Percentiles rank a stretch among this genome's conserved stretches.
These are phyloP conservation scores for Pelusios castaneus DNA, from an alignment of 2,113 vertebrate species.

Conservation along the genomic window DNA sequence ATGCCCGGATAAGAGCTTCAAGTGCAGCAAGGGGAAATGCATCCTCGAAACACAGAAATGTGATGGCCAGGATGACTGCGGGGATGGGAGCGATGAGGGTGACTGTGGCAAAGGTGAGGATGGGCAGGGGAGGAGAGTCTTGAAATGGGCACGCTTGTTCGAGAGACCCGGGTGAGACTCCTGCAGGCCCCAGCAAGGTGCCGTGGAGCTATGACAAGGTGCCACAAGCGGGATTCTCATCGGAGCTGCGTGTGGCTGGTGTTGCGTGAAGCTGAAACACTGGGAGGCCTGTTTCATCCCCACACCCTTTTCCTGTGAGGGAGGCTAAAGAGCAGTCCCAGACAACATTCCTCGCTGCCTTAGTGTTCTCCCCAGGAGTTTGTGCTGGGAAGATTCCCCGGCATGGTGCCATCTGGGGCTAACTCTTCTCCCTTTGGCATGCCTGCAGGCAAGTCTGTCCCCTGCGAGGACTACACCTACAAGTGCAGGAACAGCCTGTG, in stretches of 20 bases:
- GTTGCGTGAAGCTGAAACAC: not conserved
- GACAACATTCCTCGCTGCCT: not conserved
- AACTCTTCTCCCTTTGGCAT: not conserved
- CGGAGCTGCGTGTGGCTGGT: not conserved
- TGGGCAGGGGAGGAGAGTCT: rapidly evolving
- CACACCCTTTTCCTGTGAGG: not conserved
- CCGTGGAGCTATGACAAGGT: not conserved
- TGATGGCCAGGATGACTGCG: slow-evolving; percentile 82
- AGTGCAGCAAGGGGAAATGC: slow-evolving; percentile 82
- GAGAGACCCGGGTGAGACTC: not conserved
- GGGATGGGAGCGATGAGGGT: slow-evolving; percentile 85
- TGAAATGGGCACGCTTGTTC: not conserved
- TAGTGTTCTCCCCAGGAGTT: not conserved
- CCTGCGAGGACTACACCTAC: slow-evolving; percentile 82
- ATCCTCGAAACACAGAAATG: slow-evolving; percentile 77
- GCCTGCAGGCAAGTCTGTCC: not conserved
- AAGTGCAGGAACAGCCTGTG: slow-evolving; percentile 82
- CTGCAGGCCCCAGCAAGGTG: not conserved
- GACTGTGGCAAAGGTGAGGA: slow-evolving; percentile 78
- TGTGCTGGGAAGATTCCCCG: not conserved
- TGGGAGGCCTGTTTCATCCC: not conserved
- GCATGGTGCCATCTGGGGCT: rapidly evolving
- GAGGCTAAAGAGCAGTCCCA: not conserved
- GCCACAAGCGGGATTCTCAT: not conserved
- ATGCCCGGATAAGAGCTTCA: slow-evolving; percentile 71